Base-by-base conservation (phyloP, 1,140 invertebrate genomes). In the Chelonus insularis region DNA sequence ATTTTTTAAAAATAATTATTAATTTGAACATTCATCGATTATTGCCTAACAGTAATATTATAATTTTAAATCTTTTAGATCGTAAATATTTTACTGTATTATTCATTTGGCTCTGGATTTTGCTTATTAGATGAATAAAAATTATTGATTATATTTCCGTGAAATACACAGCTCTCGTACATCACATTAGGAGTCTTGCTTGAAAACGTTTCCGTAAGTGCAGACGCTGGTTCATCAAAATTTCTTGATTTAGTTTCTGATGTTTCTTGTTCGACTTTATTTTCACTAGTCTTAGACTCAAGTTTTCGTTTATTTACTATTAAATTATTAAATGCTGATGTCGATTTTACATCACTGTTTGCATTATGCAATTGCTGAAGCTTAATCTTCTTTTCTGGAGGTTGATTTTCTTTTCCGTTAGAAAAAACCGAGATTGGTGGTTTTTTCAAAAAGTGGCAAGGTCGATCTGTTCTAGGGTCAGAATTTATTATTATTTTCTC, bases 161-260 rank as follows among this genome's bases (percentile, higher is more conserved):
- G 58, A 61, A 67, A 67, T 50, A 63, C 62, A 41, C 65, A 67
- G 16, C 64, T 63, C 34, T 67, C 54, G 60, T 67, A 64, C 43
- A 52, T 63, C n/a, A 54, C 25, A 48, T n/a, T 45, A 3, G 62
- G 43, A 61, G 41, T 64, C 25, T 67, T 61, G 58, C 25, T 58
- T 37, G 47, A 14, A 57, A 39, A 6, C 57, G 58, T 34, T 34
- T 34, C 11, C 1, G 32, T 34, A 34, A 34, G 32, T 34, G 32
- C 32, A 34, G 32, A 34, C 32, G n/a, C n/a, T 34, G 32, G 11
- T 34, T 34, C 32, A 34, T 34, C 32, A 34, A 34, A 57, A 61
- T 62, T 58, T 39, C 14, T 57, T 6, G 47, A 57, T 61, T 14
- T 29, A 57, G 54, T 41, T 41, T 45, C 16, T 7, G 20, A 63